Evolutionary conservation across 2,113 vertebrate species (phyloP).

Genomic region (Fulmarus glacialis): DNA sequence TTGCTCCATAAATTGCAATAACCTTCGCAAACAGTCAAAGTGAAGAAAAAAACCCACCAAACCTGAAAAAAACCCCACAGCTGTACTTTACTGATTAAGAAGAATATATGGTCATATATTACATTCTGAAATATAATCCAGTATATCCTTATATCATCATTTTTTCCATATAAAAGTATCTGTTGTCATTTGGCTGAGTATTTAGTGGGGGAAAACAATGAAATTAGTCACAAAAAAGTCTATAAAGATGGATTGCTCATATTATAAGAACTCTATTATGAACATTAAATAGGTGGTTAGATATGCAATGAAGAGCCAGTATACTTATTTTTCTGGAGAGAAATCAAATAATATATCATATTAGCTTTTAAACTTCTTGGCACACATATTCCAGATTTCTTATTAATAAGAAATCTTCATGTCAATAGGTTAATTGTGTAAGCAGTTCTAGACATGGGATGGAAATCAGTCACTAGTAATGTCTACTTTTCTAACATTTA

Average conservation of each 20-base stretch:
- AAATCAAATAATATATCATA: background rate
- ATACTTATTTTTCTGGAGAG: background rate
- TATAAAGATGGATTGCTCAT: background rate
- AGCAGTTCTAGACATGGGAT: background rate
- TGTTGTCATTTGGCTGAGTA: background rate
- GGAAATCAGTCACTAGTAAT: background rate
- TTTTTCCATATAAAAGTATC: background rate
- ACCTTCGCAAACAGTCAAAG: background rate
- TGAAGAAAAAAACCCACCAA: background rate
- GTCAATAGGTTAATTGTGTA: constrained; percentile 46
- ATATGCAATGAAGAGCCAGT: background rate
- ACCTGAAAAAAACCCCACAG: background rate
- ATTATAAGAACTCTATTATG: background rate
- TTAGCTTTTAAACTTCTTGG: background rate
- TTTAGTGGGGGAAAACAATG: background rate
- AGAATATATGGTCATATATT: background rate
- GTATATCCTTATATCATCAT: background rate
- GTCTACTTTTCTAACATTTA: background rate
- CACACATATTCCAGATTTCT: background rate
- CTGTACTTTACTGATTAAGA: background rate
- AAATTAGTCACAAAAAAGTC: background rate
- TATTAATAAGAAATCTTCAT: constrained; percentile 18
- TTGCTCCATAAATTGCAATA: background rate
- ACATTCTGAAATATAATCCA: background rate
- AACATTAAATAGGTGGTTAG: background rate